Evolutionary conservation across 2,888 invertebrate species (phyloP).

Genomic region (Parnassius apollo): DNA sequence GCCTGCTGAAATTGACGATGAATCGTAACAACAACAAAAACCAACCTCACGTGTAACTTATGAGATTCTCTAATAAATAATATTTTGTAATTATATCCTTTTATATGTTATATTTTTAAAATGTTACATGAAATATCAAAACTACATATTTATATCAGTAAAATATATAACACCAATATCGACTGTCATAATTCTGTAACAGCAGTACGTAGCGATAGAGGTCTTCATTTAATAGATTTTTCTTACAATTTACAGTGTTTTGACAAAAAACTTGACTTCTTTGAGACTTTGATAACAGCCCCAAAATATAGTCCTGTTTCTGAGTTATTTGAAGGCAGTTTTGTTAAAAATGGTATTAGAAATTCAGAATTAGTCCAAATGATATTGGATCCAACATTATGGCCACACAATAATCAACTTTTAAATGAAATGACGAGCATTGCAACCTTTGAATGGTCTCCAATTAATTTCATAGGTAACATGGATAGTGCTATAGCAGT

Average conservation of each 20-base stretch:
- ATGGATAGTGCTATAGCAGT: constrained; percentile 50
- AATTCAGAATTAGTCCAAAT: constrained; percentile 59
- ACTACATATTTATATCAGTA: constrained; percentile 44
- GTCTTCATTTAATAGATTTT: constrained; percentile 52
- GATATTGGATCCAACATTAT: constrained; percentile 57
- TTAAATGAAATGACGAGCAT: constrained; percentile 51
- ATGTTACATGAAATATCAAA: constrained; percentile 54
- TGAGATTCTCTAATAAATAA: too few species aligned
- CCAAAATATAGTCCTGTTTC: constrained; percentile 52
- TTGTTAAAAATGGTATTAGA: constrained; percentile 42
- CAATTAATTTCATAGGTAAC: constrained; percentile 43
- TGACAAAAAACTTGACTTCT: constrained; percentile 56
- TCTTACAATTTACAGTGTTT: constrained; percentile 50
- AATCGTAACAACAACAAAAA: too few species aligned
- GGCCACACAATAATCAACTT: constrained; percentile 59
- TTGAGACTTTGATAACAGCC: constrained; percentile 44
- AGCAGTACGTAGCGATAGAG: constrained; percentile 52
- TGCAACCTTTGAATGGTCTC: constrained; percentile 55
- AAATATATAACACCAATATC: constrained; percentile 48
- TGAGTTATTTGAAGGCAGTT: constrained; percentile 43
- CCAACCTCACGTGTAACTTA: too few species aligned
- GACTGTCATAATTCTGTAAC: constrained; percentile 53
- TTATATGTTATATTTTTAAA: constrained; percentile 27
- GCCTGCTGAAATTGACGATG: too few species aligned
- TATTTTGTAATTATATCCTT: background rate